Evolutionary conservation across 2,797 vertebrate species (phyloP), one percentile per base, ranked within the genome.

Genomic region (Pseudochaenichthys georgianus): DNA sequence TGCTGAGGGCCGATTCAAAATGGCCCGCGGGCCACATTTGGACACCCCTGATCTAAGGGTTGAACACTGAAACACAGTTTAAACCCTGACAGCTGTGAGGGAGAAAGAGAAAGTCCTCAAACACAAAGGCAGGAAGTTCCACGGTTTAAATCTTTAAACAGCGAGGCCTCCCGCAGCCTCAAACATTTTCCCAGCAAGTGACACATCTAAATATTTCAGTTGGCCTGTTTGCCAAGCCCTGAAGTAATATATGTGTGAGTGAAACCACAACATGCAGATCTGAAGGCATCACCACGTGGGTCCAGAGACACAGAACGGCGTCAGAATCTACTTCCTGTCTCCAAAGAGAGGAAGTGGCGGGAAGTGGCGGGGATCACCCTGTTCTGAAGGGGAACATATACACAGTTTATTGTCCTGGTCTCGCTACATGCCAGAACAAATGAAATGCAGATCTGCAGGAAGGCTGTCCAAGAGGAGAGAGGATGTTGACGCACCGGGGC

Each of bases 401-500:
- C 38, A 9, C 60, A 62, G 23, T 69, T 53, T 19, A 19, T 73
- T 82, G 77, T 77, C 65, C 31, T 70, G 48, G 51, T 80, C 70
- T 77, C 48, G 34, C 46, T 34, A 17, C 57, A 59, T 21, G 64
- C 70, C 53, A 15, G 73, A 73, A 50, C 19, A 75, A 80, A 81
- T 80, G 43, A 84, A 78, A 81, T 77, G 82, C 31, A 74, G 23
- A 51, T 58, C 45, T 61, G 75, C 50, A 87, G 83, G 82, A 90
- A 86, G 70, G 68, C 82, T 91, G 82, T 88, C 75, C 73, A 71
- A 71, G 63, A 83, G 73, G 67, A 64, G 81, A 88, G 76, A 91
- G 93, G 94, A 95, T 89, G 93, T 93, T 93, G 93, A 94, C 88
- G 94, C 93, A 94, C 85, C 66, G 52, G 78, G 60, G 0, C 12